Evolutionary conservation across 1,140 invertebrate species (phyloP), one percentile per base, ranked within the genome.

Genomic region (Tetranychus cinnabarinus): DNA sequence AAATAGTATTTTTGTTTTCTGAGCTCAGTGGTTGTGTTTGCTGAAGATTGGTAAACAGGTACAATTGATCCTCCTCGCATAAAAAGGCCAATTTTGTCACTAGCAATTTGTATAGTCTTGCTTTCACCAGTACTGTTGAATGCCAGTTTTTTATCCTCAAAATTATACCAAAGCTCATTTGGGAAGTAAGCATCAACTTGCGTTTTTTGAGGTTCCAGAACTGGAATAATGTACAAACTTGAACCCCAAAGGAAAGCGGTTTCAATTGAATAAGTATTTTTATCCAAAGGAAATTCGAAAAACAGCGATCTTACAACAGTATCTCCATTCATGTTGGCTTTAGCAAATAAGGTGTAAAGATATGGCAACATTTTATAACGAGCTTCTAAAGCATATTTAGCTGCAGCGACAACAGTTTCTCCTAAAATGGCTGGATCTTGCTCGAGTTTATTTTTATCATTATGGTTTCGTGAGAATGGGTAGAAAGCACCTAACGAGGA

Each of bases 391-490:
- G 84, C 80, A 61, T 76, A 75, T 65, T 72, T 76, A 1, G 81
- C 77, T 1, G 82, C 81, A 55, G 71, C 67, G 3, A 83, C 76
- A 15, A 85, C 82, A 15, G 75, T 71, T 33, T 77, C 71, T 10
- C 84, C 84, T 66, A 85, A 65, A 15, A 63, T 36, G n/a, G 59
- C 67, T 50, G 66, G 69, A 66, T 71, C 69, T 68, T 74, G 71
- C 39, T 67, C 67, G 69, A 80, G 81, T 35, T 77, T 76, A 65
- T 79, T 75, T 67, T 82, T 79, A 2, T 80, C 79, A 71, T 88
- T 88, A 67, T 90, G 86, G 72, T 88, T 90, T 64, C 86, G 77
- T 1, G 84, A 80, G 73, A 90, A 90, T 10, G 70, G 65, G 63
- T 74, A 74, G 62, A 74, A 76, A 33, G 73, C 71, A 7, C 72